phyloP scores from a whole-genome alignment of 2,888 invertebrate genomes.

The Liodrosophila aerea region DNA sequence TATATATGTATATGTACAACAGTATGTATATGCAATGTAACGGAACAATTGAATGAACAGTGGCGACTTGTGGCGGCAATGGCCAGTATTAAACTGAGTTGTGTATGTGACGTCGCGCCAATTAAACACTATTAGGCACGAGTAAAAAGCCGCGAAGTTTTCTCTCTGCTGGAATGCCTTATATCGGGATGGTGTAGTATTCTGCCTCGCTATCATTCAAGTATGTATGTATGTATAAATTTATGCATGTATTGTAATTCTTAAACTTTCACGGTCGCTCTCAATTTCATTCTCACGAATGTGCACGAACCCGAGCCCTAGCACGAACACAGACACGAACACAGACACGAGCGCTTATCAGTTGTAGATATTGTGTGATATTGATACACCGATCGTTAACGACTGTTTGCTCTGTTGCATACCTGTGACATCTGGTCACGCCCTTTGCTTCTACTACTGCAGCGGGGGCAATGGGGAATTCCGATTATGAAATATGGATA shows the following conservation, averaged over 20 bases:
- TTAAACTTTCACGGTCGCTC: conserved; percentile 63
- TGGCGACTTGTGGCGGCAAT: conserved; percentile 45
- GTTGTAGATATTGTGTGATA: background rate
- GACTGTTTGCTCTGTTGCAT: conserved; percentile 22
- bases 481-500: background rate
- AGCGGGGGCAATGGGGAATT: background rate
- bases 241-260: no score
- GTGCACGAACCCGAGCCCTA: conserved; percentile 27
- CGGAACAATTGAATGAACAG: conserved; percentile 22
- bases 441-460: conserved; percentile 22
- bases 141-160: background rate
- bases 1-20: conserved; percentile 6
- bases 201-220: conserved; percentile 27
- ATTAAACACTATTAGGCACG: conserved; percentile 54
- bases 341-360: background rate
- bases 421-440: conserved; percentile 64
- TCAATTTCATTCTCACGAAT: conserved; percentile 59
- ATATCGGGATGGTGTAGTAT: conserved; percentile 20
- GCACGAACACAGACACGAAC: background rate
- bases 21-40: conserved; percentile 30
- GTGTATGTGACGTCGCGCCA: conserved; percentile 47
- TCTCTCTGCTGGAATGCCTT: conserved; percentile 6
- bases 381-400: background rate
- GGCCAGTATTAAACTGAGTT: conserved; percentile 42
- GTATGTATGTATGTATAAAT: no score